Evolutionary conservation across 2,113 vertebrate species (phyloP).

Genomic region (Gopherus evgoodei): DNA sequence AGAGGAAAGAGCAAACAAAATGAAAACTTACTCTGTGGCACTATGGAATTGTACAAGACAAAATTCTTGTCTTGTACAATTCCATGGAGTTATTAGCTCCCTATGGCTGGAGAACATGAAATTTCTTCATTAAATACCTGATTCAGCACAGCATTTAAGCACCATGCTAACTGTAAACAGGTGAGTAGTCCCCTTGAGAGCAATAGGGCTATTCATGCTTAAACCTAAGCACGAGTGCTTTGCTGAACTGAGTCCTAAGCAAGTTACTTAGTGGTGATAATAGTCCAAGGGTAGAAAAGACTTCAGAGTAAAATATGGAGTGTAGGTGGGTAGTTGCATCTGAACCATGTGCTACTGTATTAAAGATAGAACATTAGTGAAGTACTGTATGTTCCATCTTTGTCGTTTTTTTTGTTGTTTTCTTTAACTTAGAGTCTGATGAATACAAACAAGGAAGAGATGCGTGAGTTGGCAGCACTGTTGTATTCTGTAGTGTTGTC

Average conservation of each 20-base stretch:
- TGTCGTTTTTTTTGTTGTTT: neutral
- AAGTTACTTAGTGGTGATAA: neutral
- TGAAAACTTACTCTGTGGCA: neutral
- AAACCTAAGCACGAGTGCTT: rapidly evolving
- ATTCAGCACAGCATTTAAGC: rapidly evolving
- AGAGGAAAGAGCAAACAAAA: neutral
- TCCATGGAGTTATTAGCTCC: neutral
- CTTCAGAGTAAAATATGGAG: neutral
- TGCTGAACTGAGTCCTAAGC: neutral
- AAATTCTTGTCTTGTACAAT: rapidly evolving
- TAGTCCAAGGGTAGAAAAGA: neutral
- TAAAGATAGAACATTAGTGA: neutral
- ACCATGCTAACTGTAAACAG: rapidly evolving
- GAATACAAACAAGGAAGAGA: constrained; percentile 97
- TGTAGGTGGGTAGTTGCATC: neutral
- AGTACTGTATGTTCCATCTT: neutral
- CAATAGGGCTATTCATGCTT: neutral
- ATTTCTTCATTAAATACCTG: neutral
- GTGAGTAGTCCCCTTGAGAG: neutral
- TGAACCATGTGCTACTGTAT: neutral
- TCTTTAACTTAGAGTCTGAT: constrained; percentile 86
- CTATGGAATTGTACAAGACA: neutral
- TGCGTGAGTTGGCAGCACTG: constrained; percentile 95
- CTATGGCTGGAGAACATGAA: neutral
- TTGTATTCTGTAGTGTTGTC: constrained; percentile 95